These are phyloP conservation scores for Sebastolobus altivelis DNA, from an alignment of 2,797 vertebrate genomes.

Conservation along the genomic window DNA sequence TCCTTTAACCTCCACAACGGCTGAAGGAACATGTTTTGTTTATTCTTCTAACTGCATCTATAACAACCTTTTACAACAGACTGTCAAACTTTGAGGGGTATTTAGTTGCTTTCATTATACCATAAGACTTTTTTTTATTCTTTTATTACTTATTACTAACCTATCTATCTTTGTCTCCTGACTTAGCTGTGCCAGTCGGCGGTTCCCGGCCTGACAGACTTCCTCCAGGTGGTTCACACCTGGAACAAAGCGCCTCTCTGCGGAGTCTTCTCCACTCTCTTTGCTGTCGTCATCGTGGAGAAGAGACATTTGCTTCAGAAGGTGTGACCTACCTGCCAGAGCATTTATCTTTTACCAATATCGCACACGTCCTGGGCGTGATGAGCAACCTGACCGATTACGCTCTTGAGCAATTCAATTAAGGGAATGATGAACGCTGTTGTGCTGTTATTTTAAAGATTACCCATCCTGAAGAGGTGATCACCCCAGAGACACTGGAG, in stretches of 20 bases:
- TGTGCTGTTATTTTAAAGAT: conserved; percentile 70
- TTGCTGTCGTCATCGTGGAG: conserved; percentile 90
- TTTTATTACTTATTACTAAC: background rate
- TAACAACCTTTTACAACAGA: background rate
- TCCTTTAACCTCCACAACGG: fast-evolving
- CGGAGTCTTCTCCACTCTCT: conserved; percentile 89
- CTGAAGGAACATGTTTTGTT: background rate
- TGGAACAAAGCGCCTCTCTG: conserved; percentile 81
- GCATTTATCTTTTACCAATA: background rate
- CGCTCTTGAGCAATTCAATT: background rate
- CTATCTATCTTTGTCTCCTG: background rate
- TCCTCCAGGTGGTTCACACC: conserved; percentile 84
- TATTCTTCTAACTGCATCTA: background rate
- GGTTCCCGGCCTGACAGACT: conserved; percentile 84
- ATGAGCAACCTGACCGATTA: background rate
- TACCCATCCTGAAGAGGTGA: conserved; percentile 83
- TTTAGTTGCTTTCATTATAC: background rate
- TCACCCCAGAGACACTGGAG: conserved; percentile 80
- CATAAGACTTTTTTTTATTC: background rate
- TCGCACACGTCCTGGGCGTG: background rate
- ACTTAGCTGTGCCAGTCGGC: conserved; percentile 88
- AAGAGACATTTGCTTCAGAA: conserved; percentile 87
- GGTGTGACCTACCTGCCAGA: conserved; percentile 73
- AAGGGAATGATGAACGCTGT: conserved; percentile 5
- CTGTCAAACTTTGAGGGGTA: background rate